These are phyloP conservation scores for Micromussa lordhowensis DNA, from an alignment of 92 coral and sea anemone genomes.

Conservation along the genomic window DNA sequence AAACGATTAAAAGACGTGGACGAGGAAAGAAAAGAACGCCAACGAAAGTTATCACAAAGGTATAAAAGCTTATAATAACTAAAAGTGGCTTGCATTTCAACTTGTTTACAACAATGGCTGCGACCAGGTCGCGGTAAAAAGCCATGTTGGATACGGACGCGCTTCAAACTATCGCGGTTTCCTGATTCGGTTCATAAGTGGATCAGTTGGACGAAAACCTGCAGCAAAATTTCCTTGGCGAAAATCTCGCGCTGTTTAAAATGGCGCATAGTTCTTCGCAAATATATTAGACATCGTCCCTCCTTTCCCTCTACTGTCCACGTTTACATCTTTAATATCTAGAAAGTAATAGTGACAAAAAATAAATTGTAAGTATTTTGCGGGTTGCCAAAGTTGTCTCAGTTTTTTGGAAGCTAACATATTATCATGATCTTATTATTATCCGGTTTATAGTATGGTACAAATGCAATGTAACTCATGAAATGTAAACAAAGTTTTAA, in stretches of 20 bases:
- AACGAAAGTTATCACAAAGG: slow-evolving; percentile 13
- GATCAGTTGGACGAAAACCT: neutral
- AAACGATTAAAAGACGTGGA: slow-evolving; percentile 2
- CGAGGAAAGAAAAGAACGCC: slow-evolving; percentile 15
- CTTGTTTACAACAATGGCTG: slow-evolving; percentile 24
- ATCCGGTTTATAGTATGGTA: too few species aligned
- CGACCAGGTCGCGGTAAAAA: slow-evolving; percentile 40
- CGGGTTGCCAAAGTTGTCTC: too few species aligned
- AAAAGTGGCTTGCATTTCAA: too few species aligned
- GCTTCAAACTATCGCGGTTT: neutral
- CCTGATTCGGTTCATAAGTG: neutral
- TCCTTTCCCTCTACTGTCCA: too few species aligned
- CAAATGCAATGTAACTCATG: too few species aligned
- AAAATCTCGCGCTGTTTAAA: neutral
- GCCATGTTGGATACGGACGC: neutral
- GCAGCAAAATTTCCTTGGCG: neutral
- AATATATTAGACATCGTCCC: too few species aligned
- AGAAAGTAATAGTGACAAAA: too few species aligned
- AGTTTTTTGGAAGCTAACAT: too few species aligned
- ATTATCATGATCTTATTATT: too few species aligned
- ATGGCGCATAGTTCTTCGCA: neutral
- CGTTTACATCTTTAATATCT: too few species aligned
- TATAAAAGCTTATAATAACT: neutral
- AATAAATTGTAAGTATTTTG: too few species aligned
- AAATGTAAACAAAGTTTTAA: too few species aligned